Base-by-base conservation (phyloP, 2,797 vertebrate species). In the Tokudaia tokunoshimensis region DNA sequence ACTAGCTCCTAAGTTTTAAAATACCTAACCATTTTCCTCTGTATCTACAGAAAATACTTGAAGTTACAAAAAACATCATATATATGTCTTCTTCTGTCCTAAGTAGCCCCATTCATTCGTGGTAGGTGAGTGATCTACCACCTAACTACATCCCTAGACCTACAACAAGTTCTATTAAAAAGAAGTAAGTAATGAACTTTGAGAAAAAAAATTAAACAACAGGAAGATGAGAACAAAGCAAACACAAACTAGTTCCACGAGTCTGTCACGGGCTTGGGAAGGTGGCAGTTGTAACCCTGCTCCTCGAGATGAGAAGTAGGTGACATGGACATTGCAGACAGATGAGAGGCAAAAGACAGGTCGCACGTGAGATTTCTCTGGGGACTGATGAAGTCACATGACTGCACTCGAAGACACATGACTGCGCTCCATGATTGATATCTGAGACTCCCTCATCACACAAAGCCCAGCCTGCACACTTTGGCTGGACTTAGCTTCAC, bases 131-230 rank as follows among this genome's bases (percentile, higher is more conserved):
- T 11, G 14, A 44, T 70, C 59, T 55, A 86, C 59, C 47, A 86
- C 8, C 24, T n/a, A 50, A 34, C 31, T 61, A 47, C 15, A 79
- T 67, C 34, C 31, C 52, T 11, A 57, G 31, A 57, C 19, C 81
- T 79, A 89, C 29, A 95, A 92, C 15, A 89, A 81, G 26, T 55
- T 89, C 63, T 44, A 89, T 19, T 79, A 93, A 92, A 94, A 75
- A 95, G 29, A 89, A 94, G 74, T 65, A 78, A 95, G 57, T 41
- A 94, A 95, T 20, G 50, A 93, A 91, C 34, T 81, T 67, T 57
- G 74, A 91, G 55, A 59, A 81, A 84, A 8, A 22, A 85, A 84
- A 76, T 22, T 65, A 13, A 55, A 55, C 44, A 61, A 81, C 44
- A 44, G 84, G 63, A 87, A 94, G 52, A 89, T 55, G 52, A 92